A percentile compares a stretch with the other conserved stretches of the same genome.
Evolutionary conservation across 2,797 vertebrate species (phyloP).

Genomic region (Cephalopachus bancanus): DNA sequence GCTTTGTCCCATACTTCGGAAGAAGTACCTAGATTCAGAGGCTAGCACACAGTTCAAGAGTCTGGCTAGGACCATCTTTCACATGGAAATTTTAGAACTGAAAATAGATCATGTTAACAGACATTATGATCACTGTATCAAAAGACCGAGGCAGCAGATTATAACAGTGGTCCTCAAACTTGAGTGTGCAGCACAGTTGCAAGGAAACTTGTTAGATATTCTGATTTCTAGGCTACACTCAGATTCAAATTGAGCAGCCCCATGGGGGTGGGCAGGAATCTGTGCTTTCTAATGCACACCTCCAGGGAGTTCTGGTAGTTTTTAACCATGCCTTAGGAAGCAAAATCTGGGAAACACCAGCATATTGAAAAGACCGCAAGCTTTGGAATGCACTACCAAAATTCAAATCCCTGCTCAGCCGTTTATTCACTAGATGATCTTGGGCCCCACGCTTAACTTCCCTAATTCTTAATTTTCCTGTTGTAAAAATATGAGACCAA

Average conservation of each 20-base stretch:
- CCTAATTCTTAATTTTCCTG: background rate
- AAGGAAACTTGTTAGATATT: background rate
- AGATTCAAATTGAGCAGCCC: background rate
- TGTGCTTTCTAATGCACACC: background rate
- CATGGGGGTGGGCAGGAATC: background rate
- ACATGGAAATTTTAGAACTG: background rate
- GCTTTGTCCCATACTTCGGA: background rate
- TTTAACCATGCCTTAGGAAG: slow-evolving; percentile 19
- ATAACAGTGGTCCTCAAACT: background rate
- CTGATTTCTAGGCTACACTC: background rate
- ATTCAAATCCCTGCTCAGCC: background rate
- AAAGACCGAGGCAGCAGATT: background rate
- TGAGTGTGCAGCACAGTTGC: background rate
- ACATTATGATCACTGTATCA: background rate
- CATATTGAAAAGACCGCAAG: background rate
- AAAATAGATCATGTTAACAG: background rate
- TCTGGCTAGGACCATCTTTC: background rate
- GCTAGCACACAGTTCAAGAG: background rate
- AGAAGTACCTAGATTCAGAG: background rate
- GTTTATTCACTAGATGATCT: background rate
- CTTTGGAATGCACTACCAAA: slow-evolving; percentile 17
- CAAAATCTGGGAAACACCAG: slow-evolving; percentile 14
- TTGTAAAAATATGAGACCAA: slow-evolving; percentile 16
- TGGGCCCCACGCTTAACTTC: background rate
- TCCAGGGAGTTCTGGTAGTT: background rate